These are phyloP conservation scores for Drosophila ustulata DNA, from an alignment of 2,888 invertebrate genomes.

Conservation along the genomic window DNA sequence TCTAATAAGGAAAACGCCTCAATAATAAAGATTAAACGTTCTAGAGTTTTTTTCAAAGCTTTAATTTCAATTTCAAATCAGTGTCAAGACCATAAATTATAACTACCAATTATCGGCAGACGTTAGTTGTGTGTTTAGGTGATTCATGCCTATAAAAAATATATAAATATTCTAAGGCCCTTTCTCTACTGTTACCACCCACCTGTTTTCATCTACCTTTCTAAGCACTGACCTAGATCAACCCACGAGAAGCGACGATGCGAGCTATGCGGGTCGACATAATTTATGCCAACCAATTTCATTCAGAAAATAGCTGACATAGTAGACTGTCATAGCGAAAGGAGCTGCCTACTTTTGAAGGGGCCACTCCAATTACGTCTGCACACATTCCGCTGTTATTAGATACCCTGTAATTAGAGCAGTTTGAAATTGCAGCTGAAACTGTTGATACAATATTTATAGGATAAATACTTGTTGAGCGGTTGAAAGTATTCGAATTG, in stretches of 20 bases:
- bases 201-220: slow-evolving; percentile 8
- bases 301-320: slow-evolving; percentile 23
- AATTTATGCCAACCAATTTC: slow-evolving; percentile 33
- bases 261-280: slow-evolving; percentile 12
- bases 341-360: neutral
- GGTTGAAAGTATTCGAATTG: no score
- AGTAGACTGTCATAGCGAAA: neutral
- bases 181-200: neutral
- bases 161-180: neutral
- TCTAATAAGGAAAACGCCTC: neutral
- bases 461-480: neutral
- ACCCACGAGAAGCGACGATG: slow-evolving; percentile 20
- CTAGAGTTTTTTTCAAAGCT: no score
- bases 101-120: no score
- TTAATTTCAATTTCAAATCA: neutral
- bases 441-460: neutral
- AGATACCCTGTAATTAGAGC: slow-evolving; percentile 8
- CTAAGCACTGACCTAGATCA: slow-evolving; percentile 59
- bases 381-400: neutral
- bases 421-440: neutral
- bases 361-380: neutral
- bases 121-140: neutral
- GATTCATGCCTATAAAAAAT: neutral
- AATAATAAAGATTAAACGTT: no score
- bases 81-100: neutral